Evolutionary conservation across 2,113 vertebrate species (phyloP).

Genomic region (Rutilus rutilus): DNA sequence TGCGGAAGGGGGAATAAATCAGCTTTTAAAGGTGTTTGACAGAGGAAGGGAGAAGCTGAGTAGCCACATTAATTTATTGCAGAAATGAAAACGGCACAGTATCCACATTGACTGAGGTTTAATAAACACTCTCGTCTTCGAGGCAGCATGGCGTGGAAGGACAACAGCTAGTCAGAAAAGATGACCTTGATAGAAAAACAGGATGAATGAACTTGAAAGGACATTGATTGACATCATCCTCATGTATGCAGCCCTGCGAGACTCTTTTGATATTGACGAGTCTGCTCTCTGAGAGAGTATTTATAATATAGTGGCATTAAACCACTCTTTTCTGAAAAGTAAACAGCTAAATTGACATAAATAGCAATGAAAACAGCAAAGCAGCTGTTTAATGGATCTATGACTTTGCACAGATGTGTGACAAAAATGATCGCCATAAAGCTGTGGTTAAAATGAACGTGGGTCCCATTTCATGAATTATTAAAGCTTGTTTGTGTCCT

Average conservation of each 20-base stretch:
- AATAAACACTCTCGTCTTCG: background rate
- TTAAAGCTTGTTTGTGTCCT: slow-evolving; percentile 36
- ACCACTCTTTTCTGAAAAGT: background rate
- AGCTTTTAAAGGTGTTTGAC: slow-evolving; percentile 10
- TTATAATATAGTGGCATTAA: background rate
- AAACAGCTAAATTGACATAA: background rate
- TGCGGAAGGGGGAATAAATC: slow-evolving; percentile 42
- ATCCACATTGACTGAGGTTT: slow-evolving; percentile 11
- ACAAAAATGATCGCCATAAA: slow-evolving; percentile 8
- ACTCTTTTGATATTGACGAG: background rate
- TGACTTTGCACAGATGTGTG: slow-evolving; percentile 23
- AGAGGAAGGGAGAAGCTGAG: background rate
- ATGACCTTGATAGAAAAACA: background rate
- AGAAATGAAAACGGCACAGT: slow-evolving; percentile 23
- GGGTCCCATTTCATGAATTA: slow-evolving; percentile 33
- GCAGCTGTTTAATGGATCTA: background rate
- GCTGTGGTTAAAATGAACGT: slow-evolving; percentile 14
- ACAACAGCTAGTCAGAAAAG: background rate
- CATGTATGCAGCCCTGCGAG: background rate
- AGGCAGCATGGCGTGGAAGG: background rate
- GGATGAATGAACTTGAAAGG: background rate
- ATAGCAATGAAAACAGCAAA: background rate
- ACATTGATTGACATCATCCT: slow-evolving; percentile 11
- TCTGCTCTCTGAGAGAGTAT: slow-evolving; percentile 3
- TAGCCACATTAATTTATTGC: slow-evolving; percentile 31